Evolutionary conservation across 2,113 vertebrate genomes (phyloP).

Genomic region (Hyperopisus bebe): DNA sequence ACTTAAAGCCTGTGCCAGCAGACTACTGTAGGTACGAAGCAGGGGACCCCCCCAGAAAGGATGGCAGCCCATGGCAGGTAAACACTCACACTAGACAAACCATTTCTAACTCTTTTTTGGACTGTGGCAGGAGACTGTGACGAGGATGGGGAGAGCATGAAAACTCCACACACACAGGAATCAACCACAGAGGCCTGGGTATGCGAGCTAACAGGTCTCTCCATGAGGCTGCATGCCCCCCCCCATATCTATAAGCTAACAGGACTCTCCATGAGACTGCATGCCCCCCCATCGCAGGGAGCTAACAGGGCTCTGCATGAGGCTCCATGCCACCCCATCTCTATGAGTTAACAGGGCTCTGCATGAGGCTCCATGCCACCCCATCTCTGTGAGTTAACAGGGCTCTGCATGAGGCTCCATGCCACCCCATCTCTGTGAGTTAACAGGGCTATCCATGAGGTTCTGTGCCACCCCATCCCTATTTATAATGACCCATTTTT

Average conservation of each 20-base stretch:
- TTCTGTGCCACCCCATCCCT: not conserved
- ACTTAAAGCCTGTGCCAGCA: not conserved
- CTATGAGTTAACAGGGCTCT: not conserved
- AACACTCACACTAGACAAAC: not conserved
- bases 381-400: not conserved
- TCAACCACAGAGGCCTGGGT: not conserved
- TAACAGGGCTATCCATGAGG: not conserved
- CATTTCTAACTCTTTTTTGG: not conserved
- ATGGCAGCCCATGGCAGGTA: not conserved
- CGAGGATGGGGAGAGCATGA: not conserved
- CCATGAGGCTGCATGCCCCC: not conserved
- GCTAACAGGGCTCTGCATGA: not conserved
- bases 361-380: not conserved
- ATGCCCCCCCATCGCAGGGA: too few relatives aligned
- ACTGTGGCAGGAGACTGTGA: not conserved
- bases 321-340: not conserved
- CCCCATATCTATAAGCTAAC: not conserved
- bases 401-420: not conserved
- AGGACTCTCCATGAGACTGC: not conserved
- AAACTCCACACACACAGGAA: not conserved
- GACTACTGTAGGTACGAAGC: not conserved
- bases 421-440: not conserved
- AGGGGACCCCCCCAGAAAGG: not conserved
- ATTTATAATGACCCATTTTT: not conserved
- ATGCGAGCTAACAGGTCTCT: not conserved